phyloP scores from a whole-genome alignment of 2,888 invertebrate species.

The Pyralis farinalis region DNA sequence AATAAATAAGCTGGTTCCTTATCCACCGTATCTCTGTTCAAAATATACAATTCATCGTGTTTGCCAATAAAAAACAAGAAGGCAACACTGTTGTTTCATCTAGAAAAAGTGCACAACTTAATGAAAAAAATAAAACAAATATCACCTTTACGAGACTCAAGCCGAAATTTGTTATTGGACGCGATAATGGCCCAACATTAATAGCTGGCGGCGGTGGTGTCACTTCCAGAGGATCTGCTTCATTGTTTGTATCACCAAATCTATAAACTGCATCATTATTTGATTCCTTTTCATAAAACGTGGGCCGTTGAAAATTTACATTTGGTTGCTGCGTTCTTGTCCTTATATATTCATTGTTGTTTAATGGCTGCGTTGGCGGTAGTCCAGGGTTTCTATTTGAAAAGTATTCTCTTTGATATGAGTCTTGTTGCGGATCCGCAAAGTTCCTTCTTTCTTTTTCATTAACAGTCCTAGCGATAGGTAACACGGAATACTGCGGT shows the following conservation, averaged over 20 bases:
- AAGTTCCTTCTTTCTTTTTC: background rate
- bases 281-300: background rate
- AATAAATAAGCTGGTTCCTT: no score
- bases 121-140: no score
- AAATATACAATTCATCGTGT: no score
- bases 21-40: no score
- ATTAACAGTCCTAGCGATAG: constrained; percentile 1
- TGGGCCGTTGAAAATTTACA: constrained; percentile 12
- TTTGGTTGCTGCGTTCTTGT: constrained; percentile 6
- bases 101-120: no score
- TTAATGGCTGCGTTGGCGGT: background rate
- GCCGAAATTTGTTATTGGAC: constrained; percentile 46
- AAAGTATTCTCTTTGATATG: background rate
- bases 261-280: background rate
- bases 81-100: no score
- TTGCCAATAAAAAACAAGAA: no score
- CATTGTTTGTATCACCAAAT: constrained; percentile 2
- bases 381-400: constrained; percentile 1
- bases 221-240: background rate
- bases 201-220: constrained; percentile 2
- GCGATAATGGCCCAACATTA: constrained; percentile 24
- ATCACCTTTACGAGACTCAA: constrained; percentile 52
- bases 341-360: background rate
- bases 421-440: background rate
- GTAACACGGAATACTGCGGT: constrained; percentile 7